These are phyloP conservation scores for Timandra comae DNA, from an alignment of 2,888 invertebrate species.

Conservation along the genomic window DNA sequence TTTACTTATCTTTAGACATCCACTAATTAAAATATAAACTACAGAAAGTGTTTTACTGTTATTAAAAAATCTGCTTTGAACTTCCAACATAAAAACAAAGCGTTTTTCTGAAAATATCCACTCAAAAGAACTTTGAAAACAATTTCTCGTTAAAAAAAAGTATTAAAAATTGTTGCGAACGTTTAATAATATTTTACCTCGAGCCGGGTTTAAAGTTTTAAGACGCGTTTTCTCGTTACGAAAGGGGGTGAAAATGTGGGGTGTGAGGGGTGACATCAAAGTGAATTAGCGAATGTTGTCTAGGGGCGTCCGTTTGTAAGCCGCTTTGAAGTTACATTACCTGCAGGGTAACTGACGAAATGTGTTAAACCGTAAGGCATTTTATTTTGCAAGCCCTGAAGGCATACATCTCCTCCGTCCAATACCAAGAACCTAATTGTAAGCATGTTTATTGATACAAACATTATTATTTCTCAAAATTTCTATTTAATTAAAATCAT, in stretches of 20 bases:
- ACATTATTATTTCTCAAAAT: too few relatives aligned
- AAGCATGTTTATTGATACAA: slow-evolving; percentile 11
- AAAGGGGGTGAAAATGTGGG: slow-evolving; percentile 29
- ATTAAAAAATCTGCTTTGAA: slow-evolving; percentile 23
- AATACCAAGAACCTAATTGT: slow-evolving; percentile 8
- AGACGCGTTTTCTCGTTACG: slow-evolving; percentile 68
- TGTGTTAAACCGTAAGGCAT: slow-evolving; percentile 50
- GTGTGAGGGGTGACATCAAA: slow-evolving; percentile 66
- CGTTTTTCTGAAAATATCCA: slow-evolving; percentile 28
- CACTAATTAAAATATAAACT: too few relatives aligned
- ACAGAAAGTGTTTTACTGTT: slow-evolving; percentile 15
- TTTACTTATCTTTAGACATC: too few relatives aligned
- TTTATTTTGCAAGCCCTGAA: slow-evolving; percentile 50
- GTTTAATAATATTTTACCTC: slow-evolving; percentile 60
- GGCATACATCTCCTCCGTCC: slow-evolving; percentile 4
- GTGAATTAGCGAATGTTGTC: slow-evolving; percentile 76
- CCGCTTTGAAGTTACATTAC: slow-evolving; percentile 70
- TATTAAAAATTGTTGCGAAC: slow-evolving; percentile 57
- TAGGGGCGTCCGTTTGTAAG: slow-evolving; percentile 73
- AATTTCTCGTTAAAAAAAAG: slow-evolving; percentile 52
- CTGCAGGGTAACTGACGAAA: slow-evolving; percentile 55
- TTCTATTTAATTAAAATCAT: too few relatives aligned
- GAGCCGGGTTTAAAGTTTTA: slow-evolving; percentile 62
- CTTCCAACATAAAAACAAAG: slow-evolving; percentile 21
- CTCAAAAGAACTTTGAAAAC: slow-evolving; percentile 43